Evolutionary conservation across 2,888 invertebrate genomes (phyloP), one percentile per base, ranked within the genome.

Genomic region (Melangyna quadrimaculata): DNA sequence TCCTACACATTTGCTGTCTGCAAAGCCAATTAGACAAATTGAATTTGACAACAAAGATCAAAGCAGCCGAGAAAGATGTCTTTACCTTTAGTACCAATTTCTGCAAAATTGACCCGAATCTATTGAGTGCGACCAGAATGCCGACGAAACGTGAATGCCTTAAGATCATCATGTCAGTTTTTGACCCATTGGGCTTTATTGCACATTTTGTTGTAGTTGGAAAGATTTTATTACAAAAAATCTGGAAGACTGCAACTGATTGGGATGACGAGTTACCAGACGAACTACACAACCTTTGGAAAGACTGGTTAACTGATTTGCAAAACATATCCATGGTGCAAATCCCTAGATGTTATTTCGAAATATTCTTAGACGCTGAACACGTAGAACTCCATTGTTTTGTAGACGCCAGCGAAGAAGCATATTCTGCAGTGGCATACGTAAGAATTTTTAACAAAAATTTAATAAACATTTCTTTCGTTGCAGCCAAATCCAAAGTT

Each of bases 181-280:
- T n/a, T n/a, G n/a, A n/a, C n/a, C n/a, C 51, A 0, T 53, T 53
- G 14, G 53, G 67, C 14, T 69, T 69, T 37, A 12, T 69, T 22
- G n/a, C 63, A 1, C 63, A 86, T 48, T 88, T 81, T 48, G 12
- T 75, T 12, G 35, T 35, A 35, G 35, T 35, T 9, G n/a, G n/a
- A n/a, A n/a, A n/a, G 72, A 87, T 87, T 1, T 59, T 88, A n/a
- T 37, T 87, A n/a, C 87, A 88, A 70, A 69, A 87, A n/a, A 48
- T 70, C n/a, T 70, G 55, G 53, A 45, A 17, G 75, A 81, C 40
- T 79, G 73, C 70, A 24, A 37, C 19, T 17, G 63, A 27, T 40
- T 70, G 37, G 37, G 37, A 37, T 37, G 37, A 37, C 10, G 37
- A 37, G 14, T 12, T 37, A 40, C 40, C n/a, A 40, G 40, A 40